phyloP scores from a whole-genome alignment of 1,140 invertebrate genomes.

The Calliopsis andreniformis region DNA sequence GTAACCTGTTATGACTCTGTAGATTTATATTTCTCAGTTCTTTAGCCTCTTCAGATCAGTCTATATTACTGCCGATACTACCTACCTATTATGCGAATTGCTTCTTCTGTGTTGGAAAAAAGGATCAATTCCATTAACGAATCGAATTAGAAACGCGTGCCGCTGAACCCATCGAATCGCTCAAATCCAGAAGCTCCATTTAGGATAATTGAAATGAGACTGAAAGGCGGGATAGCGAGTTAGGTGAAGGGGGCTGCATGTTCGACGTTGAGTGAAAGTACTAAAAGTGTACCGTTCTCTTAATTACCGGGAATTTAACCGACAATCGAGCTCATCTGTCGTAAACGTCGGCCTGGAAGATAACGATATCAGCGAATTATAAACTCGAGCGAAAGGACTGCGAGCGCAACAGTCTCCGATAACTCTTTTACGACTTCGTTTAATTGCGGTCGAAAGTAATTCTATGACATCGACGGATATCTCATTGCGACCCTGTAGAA shows the following conservation, averaged over 20 bases:
- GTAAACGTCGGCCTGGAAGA: constrained; percentile 6
- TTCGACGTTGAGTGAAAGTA: constrained; percentile 22
- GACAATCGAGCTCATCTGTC: constrained; percentile 17
- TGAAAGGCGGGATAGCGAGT: background rate
- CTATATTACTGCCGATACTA: too few relatives aligned
- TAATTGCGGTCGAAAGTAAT: background rate
- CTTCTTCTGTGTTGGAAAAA: too few relatives aligned
- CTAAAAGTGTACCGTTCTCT: constrained; percentile 10
- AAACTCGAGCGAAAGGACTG: background rate
- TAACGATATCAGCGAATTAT: background rate
- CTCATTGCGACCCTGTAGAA: too few relatives aligned
- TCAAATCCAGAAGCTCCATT: background rate
- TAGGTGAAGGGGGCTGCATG: background rate
- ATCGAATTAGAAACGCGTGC: too few relatives aligned
- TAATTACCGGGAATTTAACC: constrained; percentile 23
- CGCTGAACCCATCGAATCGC: too few relatives aligned
- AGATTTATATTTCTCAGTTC: too few relatives aligned
- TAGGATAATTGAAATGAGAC: background rate
- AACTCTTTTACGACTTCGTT: constrained; percentile 1
- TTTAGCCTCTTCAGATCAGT: too few relatives aligned
- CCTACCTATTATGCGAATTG: too few relatives aligned
- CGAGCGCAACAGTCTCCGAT: background rate
- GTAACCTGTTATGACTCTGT: too few relatives aligned
- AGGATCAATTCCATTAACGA: too few relatives aligned
- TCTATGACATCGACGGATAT: background rate